These are phyloP conservation scores for Formica aserva DNA, from an alignment of 2,888 invertebrate species.

Conservation along the genomic window DNA sequence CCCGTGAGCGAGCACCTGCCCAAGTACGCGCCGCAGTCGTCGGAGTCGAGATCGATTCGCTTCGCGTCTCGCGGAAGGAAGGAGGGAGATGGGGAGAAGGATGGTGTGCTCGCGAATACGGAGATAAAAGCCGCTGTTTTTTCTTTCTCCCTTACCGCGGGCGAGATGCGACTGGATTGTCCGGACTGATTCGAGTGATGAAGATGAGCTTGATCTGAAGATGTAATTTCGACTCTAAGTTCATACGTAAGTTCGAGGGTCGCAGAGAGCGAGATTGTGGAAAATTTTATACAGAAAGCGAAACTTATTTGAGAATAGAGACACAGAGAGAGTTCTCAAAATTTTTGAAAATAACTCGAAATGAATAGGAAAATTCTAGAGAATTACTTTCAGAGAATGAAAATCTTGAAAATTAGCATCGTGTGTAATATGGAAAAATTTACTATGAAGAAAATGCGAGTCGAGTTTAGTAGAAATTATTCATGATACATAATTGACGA, in stretches of 20 bases:
- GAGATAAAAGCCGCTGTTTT: conserved; percentile 42
- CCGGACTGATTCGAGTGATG: conserved; percentile 4
- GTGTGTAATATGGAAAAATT: neutral
- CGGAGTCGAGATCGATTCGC: conserved; percentile 69
- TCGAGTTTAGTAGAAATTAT: neutral
- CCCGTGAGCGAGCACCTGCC: conserved; percentile 65
- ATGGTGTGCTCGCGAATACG: conserved; percentile 78
- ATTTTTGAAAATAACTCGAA: neutral
- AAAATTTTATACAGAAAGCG: neutral
- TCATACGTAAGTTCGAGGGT: conserved; percentile 25
- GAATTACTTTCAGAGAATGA: neutral
- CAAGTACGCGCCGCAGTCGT: conserved; percentile 58
- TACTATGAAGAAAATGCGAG: neutral
- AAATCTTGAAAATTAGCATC: conserved; percentile 7
- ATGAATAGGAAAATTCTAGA: neutral
- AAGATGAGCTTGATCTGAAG: conserved; percentile 24
- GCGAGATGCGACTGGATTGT: conserved; percentile 34
- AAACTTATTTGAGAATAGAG: conserved; percentile 4
- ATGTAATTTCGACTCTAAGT: conserved; percentile 29
- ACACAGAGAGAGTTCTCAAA: neutral
- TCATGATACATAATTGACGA: neutral
- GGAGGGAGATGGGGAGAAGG: conserved; percentile 77
- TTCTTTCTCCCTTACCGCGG: conserved; percentile 1
- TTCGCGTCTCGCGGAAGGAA: conserved; percentile 52
- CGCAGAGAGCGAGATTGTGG: neutral